Evolutionary conservation across 2,797 vertebrate species (phyloP).

Genomic region (Otolemur crassicaudatus): DNA sequence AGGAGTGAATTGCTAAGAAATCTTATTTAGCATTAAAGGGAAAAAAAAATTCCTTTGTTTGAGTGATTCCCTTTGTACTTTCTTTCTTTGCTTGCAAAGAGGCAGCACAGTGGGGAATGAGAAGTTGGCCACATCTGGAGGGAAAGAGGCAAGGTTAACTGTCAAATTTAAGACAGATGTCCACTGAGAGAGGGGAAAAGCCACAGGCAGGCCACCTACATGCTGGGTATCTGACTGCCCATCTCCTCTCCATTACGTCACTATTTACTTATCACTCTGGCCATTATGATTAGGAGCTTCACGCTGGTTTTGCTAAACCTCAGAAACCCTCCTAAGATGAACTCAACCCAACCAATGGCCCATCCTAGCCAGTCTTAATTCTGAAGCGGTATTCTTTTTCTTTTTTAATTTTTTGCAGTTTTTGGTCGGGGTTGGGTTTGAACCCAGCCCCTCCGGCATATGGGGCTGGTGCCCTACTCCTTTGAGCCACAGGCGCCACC

Average conservation of each 20-base stretch:
- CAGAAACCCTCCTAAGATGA: neutral
- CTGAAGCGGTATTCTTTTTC: neutral
- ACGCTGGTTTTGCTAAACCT: neutral
- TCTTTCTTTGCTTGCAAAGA: neutral
- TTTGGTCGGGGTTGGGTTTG: no score
- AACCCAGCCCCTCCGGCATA: no score
- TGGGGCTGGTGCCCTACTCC: no score
- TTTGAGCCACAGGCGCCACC: no score
- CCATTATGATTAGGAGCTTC: neutral
- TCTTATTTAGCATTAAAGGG: neutral
- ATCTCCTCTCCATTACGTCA: fast-evolving
- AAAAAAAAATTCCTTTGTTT: neutral
- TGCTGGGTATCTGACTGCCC: neutral
- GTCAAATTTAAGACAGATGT: neutral
- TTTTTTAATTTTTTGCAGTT: no score
- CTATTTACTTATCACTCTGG: neutral
- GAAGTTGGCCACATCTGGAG: no score
- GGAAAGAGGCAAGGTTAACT: neutral
- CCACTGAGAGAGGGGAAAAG: neutral
- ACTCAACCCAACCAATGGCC: neutral
- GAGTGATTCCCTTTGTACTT: neutral
- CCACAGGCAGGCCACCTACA: neutral
- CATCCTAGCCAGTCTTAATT: no score
- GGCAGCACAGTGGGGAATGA: neutral
- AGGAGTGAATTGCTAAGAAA: neutral